Evolutionary conservation across 2,113 vertebrate species (phyloP).

Genomic region (Calypte anna): DNA sequence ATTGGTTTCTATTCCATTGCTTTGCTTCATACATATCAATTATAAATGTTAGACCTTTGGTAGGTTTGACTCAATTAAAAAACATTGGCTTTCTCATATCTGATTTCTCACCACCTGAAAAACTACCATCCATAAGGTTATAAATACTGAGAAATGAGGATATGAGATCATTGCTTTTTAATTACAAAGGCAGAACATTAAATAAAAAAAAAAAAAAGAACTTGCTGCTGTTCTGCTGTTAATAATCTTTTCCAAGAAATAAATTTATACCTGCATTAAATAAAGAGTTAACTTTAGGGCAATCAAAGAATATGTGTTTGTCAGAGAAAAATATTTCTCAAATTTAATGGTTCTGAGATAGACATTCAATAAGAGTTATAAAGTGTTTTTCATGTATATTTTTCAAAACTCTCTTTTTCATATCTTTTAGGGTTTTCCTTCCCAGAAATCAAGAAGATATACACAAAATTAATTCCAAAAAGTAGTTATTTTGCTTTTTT

Average conservation of each 20-base stretch:
- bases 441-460: not conserved
- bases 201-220: not conserved
- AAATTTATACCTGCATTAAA: not conserved
- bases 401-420: not conserved
- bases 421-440: not conserved
- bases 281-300: not conserved
- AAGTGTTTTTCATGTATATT: not conserved
- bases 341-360: not conserved
- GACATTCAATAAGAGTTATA: not conserved
- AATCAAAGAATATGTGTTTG: not conserved
- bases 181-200: not conserved
- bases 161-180: not conserved
- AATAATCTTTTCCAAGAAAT: not conserved
- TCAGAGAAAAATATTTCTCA: not conserved
- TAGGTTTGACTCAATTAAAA: not conserved
- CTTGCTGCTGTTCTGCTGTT: not conserved
- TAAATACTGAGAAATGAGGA: not conserved
- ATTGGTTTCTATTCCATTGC: not conserved
- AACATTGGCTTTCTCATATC: not conserved
- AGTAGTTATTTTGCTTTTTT: not conserved
- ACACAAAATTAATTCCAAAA: not conserved
- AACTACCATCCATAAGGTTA: not conserved
- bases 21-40: constrained; percentile 3
- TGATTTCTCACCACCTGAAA: not conserved
- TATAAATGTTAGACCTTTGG: not conserved